phyloP scores from a whole-genome alignment of 1,140 invertebrate species.

The Eupristina koningsbergeri region DNA sequence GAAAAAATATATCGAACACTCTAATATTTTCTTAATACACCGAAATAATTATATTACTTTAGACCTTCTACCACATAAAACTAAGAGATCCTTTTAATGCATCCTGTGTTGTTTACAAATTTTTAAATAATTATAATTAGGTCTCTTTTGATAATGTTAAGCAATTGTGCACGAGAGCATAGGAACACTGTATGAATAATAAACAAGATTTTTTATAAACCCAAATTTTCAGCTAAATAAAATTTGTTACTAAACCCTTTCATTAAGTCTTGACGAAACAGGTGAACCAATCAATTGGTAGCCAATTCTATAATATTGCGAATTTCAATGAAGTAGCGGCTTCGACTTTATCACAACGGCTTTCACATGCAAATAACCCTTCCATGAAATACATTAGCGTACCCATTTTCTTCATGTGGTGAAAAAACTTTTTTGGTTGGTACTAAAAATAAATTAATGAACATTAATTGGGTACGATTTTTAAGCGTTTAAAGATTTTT shows the following conservation, averaged over 20 bases:
- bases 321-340: conserved; percentile 39
- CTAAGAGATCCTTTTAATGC: not conserved
- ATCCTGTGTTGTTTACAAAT: not conserved
- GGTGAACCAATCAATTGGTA: conserved; percentile 44
- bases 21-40: not conserved
- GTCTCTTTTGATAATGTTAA: not conserved
- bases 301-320: conserved; percentile 37
- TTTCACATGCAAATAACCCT: conserved; percentile 47
- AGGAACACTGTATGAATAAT: not conserved
- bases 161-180: not conserved
- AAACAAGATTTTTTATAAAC: not conserved
- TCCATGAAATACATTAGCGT: conserved; percentile 9
- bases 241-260: conserved; percentile 9
- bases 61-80: not conserved
- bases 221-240: conserved; percentile 21
- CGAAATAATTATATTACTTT: not conserved
- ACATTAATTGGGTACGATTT: not conserved
- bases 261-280: conserved; percentile 35
- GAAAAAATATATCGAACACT: not conserved
- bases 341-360: conserved; percentile 25
- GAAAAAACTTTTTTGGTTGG: conserved; percentile 3
- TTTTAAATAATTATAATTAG: not conserved
- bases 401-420: not conserved
- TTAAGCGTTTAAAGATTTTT: not conserved
- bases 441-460: not conserved